Evolutionary conservation across 2,888 invertebrate species (phyloP).

Genomic region (Acrocyrtus sp.): DNA sequence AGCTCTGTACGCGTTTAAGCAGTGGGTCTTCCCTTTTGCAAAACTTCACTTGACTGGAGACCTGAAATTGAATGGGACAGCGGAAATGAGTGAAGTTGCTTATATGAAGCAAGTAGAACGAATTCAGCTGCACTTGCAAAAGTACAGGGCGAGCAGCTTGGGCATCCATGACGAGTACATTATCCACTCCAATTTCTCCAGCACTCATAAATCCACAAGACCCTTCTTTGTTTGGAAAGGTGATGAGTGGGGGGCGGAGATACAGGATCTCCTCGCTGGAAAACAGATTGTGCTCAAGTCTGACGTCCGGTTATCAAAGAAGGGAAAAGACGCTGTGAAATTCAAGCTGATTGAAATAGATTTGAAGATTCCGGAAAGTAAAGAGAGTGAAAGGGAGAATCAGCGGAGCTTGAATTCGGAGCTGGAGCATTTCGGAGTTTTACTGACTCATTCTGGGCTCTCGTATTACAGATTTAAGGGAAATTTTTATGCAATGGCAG

Average conservation of each 20-base stretch:
- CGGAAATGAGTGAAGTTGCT: background rate
- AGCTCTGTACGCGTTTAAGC: slow-evolving; percentile 18
- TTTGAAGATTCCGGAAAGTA: background rate
- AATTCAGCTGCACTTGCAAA: background rate
- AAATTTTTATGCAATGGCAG: slow-evolving; percentile 1
- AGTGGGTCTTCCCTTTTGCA: slow-evolving; percentile 45
- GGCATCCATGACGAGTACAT: background rate
- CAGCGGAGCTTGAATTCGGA: background rate
- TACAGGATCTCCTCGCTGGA: slow-evolving; percentile 17
- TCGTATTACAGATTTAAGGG: slow-evolving; percentile 12
- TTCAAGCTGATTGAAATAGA: slow-evolving; percentile 22
- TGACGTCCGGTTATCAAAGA: background rate
- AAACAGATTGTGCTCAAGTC: slow-evolving; percentile 1
- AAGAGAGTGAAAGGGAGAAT: slow-evolving; percentile 13
- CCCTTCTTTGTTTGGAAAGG: slow-evolving; percentile 47
- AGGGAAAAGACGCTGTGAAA: slow-evolving; percentile 26
- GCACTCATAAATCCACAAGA: background rate
- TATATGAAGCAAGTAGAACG: background rate
- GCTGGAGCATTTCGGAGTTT: slow-evolving; percentile 17
- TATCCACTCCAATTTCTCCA: slow-evolving; percentile 1
- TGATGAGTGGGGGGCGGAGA: background rate
- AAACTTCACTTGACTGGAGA: background rate
- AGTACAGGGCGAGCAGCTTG: background rate
- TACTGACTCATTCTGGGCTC: slow-evolving; percentile 34
- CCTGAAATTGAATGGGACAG: background rate